phyloP scores from a whole-genome alignment of 2,797 vertebrate genomes.

The Gymnoscopelus microlampas region DNA sequence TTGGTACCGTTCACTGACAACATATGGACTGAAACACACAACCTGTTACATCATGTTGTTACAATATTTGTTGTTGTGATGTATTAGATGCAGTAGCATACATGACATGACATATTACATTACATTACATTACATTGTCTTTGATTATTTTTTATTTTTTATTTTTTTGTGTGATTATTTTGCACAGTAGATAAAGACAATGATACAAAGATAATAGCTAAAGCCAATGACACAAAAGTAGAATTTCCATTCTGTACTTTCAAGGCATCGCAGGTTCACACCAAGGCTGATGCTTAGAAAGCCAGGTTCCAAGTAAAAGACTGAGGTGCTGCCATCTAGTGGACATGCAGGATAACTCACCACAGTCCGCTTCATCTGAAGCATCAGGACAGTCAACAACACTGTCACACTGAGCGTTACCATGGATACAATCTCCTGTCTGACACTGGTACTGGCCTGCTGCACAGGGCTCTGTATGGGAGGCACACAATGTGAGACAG shows the following conservation, averaged over 20 bases:
- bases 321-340: too few species aligned
- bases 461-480: conserved; percentile 81
- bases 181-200: too few species aligned
- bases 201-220: too few species aligned
- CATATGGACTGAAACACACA: conserved; percentile 76
- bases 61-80: neutral
- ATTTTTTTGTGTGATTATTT: too few species aligned
- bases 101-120: too few species aligned
- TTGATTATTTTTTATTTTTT: too few species aligned
- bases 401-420: conserved; percentile 79
- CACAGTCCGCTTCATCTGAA: conserved; percentile 87
- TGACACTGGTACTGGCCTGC: conserved; percentile 81
- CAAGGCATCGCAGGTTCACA: too few species aligned
- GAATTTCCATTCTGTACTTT: too few species aligned
- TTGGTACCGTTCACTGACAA: conserved; percentile 72
- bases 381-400: conserved; percentile 83
- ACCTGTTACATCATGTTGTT: neutral
- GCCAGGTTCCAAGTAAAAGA: too few species aligned
- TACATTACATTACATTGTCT: too few species aligned
- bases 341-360: conserved; percentile 68
- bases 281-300: too few species aligned
- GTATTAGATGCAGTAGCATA: neutral
- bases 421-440: conserved; percentile 83
- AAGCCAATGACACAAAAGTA: too few species aligned
- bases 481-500: conserved; percentile 1